Conservation (phyloP, 53 echinoderm and acorn worm genomes). For the Echinarachnius parma region DNA sequence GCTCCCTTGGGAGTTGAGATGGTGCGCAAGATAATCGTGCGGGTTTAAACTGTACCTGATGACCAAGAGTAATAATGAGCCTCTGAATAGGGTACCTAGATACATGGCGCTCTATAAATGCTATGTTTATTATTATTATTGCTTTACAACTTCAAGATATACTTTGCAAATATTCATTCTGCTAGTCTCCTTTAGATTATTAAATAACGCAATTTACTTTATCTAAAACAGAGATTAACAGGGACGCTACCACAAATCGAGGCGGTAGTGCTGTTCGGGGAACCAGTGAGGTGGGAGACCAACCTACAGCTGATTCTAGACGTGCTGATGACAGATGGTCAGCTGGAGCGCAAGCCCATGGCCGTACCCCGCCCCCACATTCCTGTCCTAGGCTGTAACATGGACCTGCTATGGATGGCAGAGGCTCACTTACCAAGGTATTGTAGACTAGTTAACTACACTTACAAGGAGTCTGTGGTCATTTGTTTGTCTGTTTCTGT, state of each 20-base stretch:
- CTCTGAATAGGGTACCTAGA: no score
- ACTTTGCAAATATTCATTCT: no score
- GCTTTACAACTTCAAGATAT: no score
- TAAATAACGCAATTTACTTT: background rate
- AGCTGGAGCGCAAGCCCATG: slow-evolving; percentile 52
- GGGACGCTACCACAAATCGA: slow-evolving; percentile 70
- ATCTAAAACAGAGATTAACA: slow-evolving; percentile 30
- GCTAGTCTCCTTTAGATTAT: background rate
- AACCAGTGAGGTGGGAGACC: slow-evolving; percentile 95
- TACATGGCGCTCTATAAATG: no score
- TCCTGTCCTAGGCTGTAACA: slow-evolving; percentile 90
- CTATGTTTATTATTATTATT: no score
- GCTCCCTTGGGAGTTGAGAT: no score
- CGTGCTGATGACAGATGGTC: slow-evolving; percentile 78
- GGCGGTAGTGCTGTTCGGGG: slow-evolving; percentile 88
- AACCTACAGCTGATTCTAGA: slow-evolving; percentile 88
- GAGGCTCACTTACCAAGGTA: slow-evolving; percentile 93
- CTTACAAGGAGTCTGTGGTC: background rate
- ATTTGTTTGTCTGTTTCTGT: slow-evolving; percentile 18
- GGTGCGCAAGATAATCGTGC: no score
- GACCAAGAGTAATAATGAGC: no score
- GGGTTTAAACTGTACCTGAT: no score
- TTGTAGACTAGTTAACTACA: background rate
- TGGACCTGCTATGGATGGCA: slow-evolving; percentile 96
- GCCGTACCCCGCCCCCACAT: slow-evolving; percentile 73